Evolutionary conservation across 2,113 vertebrate genomes (phyloP).

Genomic region (Passer domesticus): DNA sequence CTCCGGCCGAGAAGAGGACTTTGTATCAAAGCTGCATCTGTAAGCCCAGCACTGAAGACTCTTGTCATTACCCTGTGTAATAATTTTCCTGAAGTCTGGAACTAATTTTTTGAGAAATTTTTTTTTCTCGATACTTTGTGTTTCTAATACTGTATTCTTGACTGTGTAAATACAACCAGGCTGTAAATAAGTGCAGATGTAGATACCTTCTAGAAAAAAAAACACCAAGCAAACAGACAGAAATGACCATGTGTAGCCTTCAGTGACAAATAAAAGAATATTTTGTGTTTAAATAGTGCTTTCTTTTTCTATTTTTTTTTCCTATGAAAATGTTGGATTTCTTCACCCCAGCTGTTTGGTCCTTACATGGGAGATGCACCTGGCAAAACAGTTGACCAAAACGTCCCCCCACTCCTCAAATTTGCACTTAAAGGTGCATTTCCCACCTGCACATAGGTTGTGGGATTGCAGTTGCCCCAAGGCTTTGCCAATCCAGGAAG

Average conservation of each 20-base stretch:
- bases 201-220: constrained; percentile 92
- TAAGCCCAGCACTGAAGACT: constrained; percentile 72
- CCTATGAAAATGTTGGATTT: neutral
- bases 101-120: constrained; percentile 82
- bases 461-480: neutral
- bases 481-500: neutral
- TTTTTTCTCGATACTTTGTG: constrained; percentile 79
- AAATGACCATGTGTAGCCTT: constrained; percentile 94
- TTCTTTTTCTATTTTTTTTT: neutral
- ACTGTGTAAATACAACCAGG: constrained; percentile 92
- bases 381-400: neutral
- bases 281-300: constrained; percentile 91
- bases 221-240: constrained; percentile 73
- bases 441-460: rapidly evolving
- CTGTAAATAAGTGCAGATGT: constrained; percentile 98
- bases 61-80: constrained; percentile 78
- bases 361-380: neutral
- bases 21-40: constrained; percentile 65
- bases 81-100: constrained; percentile 81
- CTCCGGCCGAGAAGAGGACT: constrained; percentile 50
- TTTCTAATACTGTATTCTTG: constrained; percentile 91
- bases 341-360: neutral
- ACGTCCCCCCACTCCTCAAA: neutral
- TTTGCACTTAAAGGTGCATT: neutral
- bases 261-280: constrained; percentile 96